Evolutionary conservation across 1,140 invertebrate genomes (phyloP).

Genomic region (Drosophila littoralis): DNA sequence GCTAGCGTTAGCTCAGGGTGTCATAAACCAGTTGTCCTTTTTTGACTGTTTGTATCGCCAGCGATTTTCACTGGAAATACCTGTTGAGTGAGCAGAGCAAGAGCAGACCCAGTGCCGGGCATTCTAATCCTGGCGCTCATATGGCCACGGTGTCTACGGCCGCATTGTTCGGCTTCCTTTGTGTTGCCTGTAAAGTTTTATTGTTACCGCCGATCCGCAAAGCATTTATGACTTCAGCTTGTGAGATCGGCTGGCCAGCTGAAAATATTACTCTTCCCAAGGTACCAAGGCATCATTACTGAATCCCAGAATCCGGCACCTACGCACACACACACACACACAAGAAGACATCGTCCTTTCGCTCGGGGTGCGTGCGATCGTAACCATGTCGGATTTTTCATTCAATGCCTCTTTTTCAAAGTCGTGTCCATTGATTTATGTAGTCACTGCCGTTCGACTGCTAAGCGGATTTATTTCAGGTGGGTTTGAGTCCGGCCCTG

Average conservation of each 20-base stretch:
- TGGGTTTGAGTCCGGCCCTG: slow-evolving; percentile 65
- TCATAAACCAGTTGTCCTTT: slow-evolving; percentile 78
- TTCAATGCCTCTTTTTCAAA: slow-evolving; percentile 47
- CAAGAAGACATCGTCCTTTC: background rate
- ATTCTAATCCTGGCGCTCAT: slow-evolving; percentile 72
- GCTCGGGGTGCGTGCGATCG: slow-evolving; percentile 16
- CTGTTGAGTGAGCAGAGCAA: slow-evolving; percentile 41
- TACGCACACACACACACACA: slow-evolving; percentile 2
- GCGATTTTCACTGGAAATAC: slow-evolving; percentile 51
- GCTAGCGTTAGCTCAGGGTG: slow-evolving; percentile 39
- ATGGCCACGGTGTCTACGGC: slow-evolving; percentile 52
- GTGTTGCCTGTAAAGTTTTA: slow-evolving; percentile 64
- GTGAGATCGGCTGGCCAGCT: slow-evolving; percentile 55
- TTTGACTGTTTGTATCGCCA: slow-evolving; percentile 40
- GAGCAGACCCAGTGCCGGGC: background rate
- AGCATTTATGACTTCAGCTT: slow-evolving; percentile 72
- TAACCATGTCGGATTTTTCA: slow-evolving; percentile 66
- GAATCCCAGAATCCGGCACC: slow-evolving; percentile 33
- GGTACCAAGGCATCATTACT: slow-evolving; percentile 54
- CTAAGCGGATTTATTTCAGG: slow-evolving; percentile 73
- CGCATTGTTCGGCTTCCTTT: slow-evolving; percentile 64
- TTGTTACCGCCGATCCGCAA: slow-evolving; percentile 38
- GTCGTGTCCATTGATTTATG: slow-evolving; percentile 74
- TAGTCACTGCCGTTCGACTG: slow-evolving; percentile 40
- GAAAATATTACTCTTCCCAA: slow-evolving; percentile 49